These are phyloP conservation scores for Melanotaenia boesemani DNA, from an alignment of 2,797 vertebrate species.

Conservation along the genomic window DNA sequence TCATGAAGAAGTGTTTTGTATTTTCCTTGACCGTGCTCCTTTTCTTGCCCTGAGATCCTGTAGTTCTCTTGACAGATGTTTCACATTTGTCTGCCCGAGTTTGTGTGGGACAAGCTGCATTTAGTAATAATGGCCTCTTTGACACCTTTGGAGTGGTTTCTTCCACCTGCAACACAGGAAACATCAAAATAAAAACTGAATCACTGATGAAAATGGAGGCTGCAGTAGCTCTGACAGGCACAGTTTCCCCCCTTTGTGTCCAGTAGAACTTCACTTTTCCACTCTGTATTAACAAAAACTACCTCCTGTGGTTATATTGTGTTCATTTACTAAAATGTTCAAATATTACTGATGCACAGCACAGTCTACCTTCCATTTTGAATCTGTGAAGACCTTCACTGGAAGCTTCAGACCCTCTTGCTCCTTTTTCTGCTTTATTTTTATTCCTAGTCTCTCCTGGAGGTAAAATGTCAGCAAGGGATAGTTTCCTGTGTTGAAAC, in stretches of 20 bases:
- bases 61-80: background rate
- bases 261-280: background rate
- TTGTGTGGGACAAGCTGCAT: conserved; percentile 19
- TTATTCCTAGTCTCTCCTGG: conserved; percentile 84
- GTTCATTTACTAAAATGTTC: background rate
- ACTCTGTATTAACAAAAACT: background rate
- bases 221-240: background rate
- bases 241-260: background rate
- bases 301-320: background rate
- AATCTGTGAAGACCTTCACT: conserved; percentile 69
- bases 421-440: conserved; percentile 76
- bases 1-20: conserved; percentile 84
- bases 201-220: background rate
- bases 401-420: conserved; percentile 57
- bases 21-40: conserved; percentile 42
- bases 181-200: background rate
- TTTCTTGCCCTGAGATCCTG: background rate
- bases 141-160: conserved; percentile 73
- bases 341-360: background rate
- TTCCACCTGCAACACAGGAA: conserved; percentile 72
- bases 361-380: conserved; percentile 81
- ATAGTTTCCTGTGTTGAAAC: conserved; percentile 78
- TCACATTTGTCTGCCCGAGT: conserved; percentile 15
- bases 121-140: conserved; percentile 60
- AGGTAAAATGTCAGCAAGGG: conserved; percentile 86